Conservation (phyloP, 2,113 vertebrate species). For the Lepus americanus region DNA sequence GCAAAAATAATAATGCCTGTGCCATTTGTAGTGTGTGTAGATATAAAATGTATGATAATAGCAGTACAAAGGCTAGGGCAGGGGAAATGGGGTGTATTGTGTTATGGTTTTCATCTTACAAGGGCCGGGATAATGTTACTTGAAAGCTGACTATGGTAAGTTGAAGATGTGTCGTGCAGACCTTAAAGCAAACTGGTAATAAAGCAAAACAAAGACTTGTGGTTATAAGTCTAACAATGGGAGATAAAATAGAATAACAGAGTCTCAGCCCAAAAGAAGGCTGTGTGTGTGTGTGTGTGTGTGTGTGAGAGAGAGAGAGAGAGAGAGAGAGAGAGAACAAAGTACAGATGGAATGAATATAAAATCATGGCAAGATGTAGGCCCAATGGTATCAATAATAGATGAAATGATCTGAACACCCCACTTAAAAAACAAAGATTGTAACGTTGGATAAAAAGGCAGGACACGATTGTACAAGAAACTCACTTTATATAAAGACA, state of each 20-base stretch:
- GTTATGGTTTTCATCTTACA: neutral
- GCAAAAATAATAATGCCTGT: neutral
- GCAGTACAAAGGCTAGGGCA: neutral
- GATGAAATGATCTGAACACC: neutral
- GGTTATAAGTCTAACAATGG: neutral
- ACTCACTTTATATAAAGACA: slow-evolving; percentile 7
- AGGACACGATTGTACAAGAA: neutral
- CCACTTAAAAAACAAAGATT: slow-evolving; percentile 23
- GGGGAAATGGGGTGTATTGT: neutral
- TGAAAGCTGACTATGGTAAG: neutral
- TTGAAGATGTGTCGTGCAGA: neutral
- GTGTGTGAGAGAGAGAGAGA: neutral
- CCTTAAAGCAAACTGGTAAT: slow-evolving; percentile 15
- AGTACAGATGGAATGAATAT: neutral
- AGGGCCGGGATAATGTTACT: neutral
- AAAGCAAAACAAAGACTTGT: slow-evolving; percentile 39
- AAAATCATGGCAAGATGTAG: slow-evolving; percentile 9
- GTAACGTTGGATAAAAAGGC: slow-evolving; percentile 26
- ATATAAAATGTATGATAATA: neutral
- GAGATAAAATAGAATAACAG: slow-evolving; percentile 5
- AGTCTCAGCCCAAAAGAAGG: neutral
- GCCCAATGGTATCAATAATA: neutral
- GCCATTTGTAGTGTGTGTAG: neutral
- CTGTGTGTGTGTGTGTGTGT: too few species aligned
- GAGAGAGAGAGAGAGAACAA: neutral